Percentiles rank a stretch among this genome's conserved stretches.
These are phyloP conservation scores for Ellobius talpinus DNA, from an alignment of 2,113 vertebrate genomes.

Conservation along the genomic window DNA sequence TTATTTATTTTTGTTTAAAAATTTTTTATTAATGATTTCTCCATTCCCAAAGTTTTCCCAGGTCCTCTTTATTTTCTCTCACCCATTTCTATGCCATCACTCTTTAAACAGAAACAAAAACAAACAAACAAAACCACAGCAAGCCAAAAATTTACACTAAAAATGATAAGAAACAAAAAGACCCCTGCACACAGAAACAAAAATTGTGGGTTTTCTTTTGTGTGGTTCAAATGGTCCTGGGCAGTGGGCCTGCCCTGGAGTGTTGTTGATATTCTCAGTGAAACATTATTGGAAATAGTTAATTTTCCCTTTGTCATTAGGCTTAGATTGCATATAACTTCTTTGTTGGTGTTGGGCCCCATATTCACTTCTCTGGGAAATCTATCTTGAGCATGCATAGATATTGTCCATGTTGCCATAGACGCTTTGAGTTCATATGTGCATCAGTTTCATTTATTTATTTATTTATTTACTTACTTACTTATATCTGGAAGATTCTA, in stretches of 20 bases:
- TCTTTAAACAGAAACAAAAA: background rate
- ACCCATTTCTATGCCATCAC: background rate
- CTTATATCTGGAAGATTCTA: background rate
- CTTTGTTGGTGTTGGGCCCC: background rate
- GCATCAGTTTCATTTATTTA: background rate
- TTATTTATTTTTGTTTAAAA: background rate
- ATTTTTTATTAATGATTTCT: background rate
- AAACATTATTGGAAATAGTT: background rate
- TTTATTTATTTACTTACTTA: too few species aligned
- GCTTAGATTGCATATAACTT: background rate
- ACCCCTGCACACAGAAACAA: accelerated
- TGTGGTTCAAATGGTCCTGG: background rate
- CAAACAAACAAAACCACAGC: background rate
- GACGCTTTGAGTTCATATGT: background rate
- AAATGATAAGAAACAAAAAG: background rate
- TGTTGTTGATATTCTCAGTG: background rate
- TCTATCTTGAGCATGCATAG: too few species aligned
- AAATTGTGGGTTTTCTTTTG: background rate
- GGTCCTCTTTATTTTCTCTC: background rate
- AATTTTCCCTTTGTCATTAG: background rate
- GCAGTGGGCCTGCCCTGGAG: background rate
- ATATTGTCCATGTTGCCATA: background rate
- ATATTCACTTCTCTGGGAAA: too few species aligned
- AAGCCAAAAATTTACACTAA: background rate
- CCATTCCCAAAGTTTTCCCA: background rate